Evolutionary conservation across 2,888 invertebrate species (phyloP), one percentile per base, ranked within the genome.

Genomic region (Stramonita haemastoma): DNA sequence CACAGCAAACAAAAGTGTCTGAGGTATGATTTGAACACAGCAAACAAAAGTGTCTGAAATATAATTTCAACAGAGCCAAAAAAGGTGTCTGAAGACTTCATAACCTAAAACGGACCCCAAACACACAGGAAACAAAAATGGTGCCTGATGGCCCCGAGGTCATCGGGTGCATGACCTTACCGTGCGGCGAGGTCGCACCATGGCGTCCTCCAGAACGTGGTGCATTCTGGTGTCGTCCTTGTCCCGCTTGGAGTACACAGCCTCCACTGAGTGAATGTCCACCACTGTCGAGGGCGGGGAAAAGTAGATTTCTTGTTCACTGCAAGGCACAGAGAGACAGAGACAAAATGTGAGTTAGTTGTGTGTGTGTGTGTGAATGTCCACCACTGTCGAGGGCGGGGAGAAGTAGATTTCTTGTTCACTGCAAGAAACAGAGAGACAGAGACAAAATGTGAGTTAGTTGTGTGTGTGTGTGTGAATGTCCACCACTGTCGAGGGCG

Each of bases 211-310:
- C 8, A 99, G 97, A 84, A 99, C 97, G 96, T 99, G 98, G 96
- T 99, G 99, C 93, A 98, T 98, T 96, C 97, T 98, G n/a, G 98
- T 98, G 96, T 99, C 98, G 0, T 98, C 98, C 90, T 98, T 29
- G 70, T 89, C 89, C 11, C 98, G 98, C 95, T 98, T 98, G 29
- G 87, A 98, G 88, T 98, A 98, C 96, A 98, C 98, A 95, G 98
- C 98, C 95, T 98, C 98, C 95, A 99, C 96, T 95, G 98, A 98
- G 96, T 98, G 98, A 97, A 98, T 98, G 95, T 99, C 99, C 94
- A 98, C 97, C 26, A 92, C 92, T 17, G 93, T 92, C n/a, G 86
- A n/a, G 2, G 89, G 56, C 1, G 86, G 89, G 19, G 77, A 29
- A 81, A 77, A 86, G 66, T 60, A 81, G 8, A 60, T 86, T 6